These are phyloP conservation scores for Paramormyrops hopkinsi DNA, from an alignment of 2,797 vertebrate species.

Conservation along the genomic window DNA sequence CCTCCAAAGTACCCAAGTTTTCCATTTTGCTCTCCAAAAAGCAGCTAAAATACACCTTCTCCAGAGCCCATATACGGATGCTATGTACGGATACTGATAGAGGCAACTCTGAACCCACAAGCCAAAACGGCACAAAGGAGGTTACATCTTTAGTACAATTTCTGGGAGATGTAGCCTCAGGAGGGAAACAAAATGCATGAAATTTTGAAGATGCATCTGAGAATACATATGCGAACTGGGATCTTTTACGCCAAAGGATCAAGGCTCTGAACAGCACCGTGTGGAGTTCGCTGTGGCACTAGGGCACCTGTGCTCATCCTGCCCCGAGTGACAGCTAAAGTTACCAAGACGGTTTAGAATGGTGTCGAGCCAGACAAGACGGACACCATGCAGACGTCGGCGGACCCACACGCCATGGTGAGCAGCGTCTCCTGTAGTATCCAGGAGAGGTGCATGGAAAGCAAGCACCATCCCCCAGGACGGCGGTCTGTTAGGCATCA, in stretches of 20 bases:
- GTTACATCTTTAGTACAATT: neutral
- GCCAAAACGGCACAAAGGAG: neutral
- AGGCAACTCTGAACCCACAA: slow-evolving; percentile 10
- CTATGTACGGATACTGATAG: slow-evolving; percentile 6
- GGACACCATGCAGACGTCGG: neutral
- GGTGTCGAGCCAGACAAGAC: neutral
- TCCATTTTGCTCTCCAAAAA: neutral
- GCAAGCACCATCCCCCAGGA: neutral
- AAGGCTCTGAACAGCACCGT: neutral
- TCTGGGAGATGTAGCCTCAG: neutral
- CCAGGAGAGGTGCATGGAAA: neutral
- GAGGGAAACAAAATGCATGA: neutral
- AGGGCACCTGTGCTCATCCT: neutral
- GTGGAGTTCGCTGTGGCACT: neutral
- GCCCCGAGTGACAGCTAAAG: neutral
- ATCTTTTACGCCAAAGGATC: neutral
- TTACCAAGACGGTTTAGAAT: neutral
- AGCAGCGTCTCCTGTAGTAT: neutral
- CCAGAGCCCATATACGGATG: neutral
- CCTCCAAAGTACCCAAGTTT: neutral
- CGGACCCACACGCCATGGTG: neutral
- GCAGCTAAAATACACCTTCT: neutral
- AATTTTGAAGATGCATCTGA: neutral
- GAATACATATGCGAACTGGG: neutral
- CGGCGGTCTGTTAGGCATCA: neutral